Base-by-base conservation (phyloP, 2,797 vertebrate genomes). In the Masticophis lateralis region DNA sequence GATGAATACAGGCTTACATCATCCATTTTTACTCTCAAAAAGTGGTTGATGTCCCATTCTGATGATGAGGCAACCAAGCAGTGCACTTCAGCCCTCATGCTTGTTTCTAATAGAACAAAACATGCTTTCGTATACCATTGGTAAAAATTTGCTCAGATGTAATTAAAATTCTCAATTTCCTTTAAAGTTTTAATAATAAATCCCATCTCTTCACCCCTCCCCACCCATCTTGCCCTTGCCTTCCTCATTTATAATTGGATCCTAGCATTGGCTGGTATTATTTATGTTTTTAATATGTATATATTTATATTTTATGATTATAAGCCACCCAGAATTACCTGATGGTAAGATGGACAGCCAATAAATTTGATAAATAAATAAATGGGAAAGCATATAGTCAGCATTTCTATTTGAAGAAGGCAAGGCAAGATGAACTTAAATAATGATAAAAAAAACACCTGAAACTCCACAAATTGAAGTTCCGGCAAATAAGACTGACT, bases 181-280 rank as follows among this genome's bases (percentile, higher is more conserved):
- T 86, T 66, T 89, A 79, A 88, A n/a, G 16, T 92, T 18, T 4
- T 89, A 60, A 60, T 22, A 74, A 74, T 9, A 74, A 2, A 37
- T 18, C 14, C 6, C n/a, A 18, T 6, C 6, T 32, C 2, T 0
- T 14, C 0, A 37, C n/a, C 5, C 1, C 5, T 0, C 1, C 13
- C 28, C 2, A 5, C 47, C 47, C 47, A 37, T 37, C 47, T 8
- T 51, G 5, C 1, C n/a, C n/a, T 69, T 69, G 2, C 16, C 6
- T 16, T 37, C 32, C n/a, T 13, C 14, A 3, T 74, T 14, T 74
- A 16, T 37, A 74, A 74, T 37, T 74, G 14, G n/a, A 20, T 37
- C 16, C 7, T 18, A 74, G 2, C 2, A 37, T 74, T 37, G 63
- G 66, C n/a, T 74, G 66, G 7, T 74, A 74, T 69, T 69, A 16